Conservation (phyloP, 2,888 invertebrate genomes). For the Drosophila buzzatii region DNA sequence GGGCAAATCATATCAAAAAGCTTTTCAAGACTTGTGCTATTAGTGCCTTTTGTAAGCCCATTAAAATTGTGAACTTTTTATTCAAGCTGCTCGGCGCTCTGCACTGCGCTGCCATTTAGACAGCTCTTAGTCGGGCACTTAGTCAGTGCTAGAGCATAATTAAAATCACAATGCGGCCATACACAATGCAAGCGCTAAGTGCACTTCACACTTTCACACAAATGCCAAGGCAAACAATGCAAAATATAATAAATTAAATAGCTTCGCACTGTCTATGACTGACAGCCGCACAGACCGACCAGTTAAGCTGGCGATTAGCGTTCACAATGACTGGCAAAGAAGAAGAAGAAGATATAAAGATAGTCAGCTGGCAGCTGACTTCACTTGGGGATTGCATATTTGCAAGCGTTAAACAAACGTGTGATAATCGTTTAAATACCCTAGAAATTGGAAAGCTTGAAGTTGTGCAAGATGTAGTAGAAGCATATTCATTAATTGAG, state of each 20-base stretch:
- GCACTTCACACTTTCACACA: constrained; percentile 66
- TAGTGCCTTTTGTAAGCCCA: constrained; percentile 5
- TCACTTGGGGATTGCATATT: neutral
- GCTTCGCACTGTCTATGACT: constrained; percentile 4
- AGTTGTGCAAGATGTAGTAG: neutral
- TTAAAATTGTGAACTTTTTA: constrained; percentile 28
- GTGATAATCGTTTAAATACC: neutral
- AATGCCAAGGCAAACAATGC: constrained; percentile 58
- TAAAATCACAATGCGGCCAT: constrained; percentile 68
- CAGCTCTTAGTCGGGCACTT: constrained; percentile 53
- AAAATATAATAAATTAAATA: constrained; percentile 54
- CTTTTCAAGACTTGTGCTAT: neutral
- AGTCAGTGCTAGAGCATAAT: constrained; percentile 61
- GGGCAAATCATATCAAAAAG: neutral
- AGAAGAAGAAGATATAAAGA: neutral
- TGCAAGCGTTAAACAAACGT: neutral
- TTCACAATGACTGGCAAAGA: constrained; percentile 4
- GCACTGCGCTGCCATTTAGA: constrained; percentile 32
- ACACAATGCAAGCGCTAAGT: constrained; percentile 49
- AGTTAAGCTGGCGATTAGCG: constrained; percentile 60
- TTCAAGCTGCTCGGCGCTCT: constrained; percentile 34
- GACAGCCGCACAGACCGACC: constrained; percentile 29
- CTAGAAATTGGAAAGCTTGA: neutral
- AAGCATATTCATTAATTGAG: too few relatives aligned
- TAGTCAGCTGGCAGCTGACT: constrained; percentile 3